A percentile compares a stretch with the other conserved stretches of the same genome.
These are phyloP conservation scores for Sterna hirundo DNA, from an alignment of 2,113 vertebrate genomes.

Conservation along the genomic window DNA sequence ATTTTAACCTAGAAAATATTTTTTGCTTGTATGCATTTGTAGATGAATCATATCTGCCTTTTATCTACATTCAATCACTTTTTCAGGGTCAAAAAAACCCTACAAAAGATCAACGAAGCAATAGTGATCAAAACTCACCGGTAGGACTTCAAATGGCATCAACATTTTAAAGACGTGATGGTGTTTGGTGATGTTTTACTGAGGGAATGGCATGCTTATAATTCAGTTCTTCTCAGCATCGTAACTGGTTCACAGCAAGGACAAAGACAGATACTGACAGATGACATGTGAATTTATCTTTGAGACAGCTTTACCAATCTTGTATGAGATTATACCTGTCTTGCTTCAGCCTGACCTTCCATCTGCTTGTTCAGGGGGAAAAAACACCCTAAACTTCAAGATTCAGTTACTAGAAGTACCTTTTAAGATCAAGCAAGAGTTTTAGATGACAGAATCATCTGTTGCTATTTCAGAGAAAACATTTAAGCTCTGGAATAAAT, in stretches of 20 bases:
- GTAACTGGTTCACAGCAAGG: conserved; percentile 42
- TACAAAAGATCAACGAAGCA: background rate
- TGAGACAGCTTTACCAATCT: conserved; percentile 19
- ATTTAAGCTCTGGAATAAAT: background rate
- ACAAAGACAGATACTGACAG: conserved; percentile 50
- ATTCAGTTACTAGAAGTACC: background rate
- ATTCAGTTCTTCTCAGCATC: conserved; percentile 41
- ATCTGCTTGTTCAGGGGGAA: background rate
- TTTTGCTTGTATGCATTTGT: background rate
- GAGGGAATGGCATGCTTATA: conserved; percentile 1
- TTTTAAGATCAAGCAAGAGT: background rate
- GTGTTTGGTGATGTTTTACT: background rate
- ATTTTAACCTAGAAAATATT: background rate
- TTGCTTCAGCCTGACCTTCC: background rate
- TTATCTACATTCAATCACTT: background rate
- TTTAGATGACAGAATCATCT: background rate
- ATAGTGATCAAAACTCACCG: background rate
- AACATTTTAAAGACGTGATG: conserved; percentile 10
- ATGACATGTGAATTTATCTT: conserved; percentile 30
- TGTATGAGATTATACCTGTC: background rate
- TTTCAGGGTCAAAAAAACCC: background rate
- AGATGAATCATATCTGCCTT: background rate
- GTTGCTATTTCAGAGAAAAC: background rate
- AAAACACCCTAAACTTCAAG: background rate
- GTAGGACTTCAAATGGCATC: background rate